phyloP scores from a whole-genome alignment of 2,888 invertebrate genomes.

The Drosophila mimetica region DNA sequence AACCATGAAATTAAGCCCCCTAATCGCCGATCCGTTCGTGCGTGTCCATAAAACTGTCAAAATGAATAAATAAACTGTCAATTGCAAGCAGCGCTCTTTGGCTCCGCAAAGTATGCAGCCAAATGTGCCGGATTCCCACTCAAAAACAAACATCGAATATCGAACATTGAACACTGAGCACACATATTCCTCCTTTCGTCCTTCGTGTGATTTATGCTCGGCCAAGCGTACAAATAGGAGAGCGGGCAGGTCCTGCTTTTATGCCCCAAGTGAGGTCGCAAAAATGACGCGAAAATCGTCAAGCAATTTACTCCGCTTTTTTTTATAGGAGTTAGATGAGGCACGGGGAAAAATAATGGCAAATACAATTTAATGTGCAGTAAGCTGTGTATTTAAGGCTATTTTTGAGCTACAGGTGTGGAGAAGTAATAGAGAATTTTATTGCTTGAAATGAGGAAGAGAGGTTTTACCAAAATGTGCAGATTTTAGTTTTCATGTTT shows the following conservation, averaged over 20 bases:
- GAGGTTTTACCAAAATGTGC: too few relatives aligned
- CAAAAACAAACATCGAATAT: constrained; percentile 15
- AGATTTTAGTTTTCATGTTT: too few relatives aligned
- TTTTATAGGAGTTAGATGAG: neutral
- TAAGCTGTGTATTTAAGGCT: neutral
- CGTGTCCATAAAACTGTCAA: constrained; percentile 57
- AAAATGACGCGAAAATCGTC: constrained; percentile 49
- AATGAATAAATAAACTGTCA: constrained; percentile 54
- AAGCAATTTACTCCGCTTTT: constrained; percentile 40
- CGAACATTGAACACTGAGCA: constrained; percentile 19
- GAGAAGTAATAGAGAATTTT: too few relatives aligned
- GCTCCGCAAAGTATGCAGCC: constrained; percentile 29
- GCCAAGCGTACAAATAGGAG: constrained; percentile 30
- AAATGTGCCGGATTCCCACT: constrained; percentile 31
- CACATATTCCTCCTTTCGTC: constrained; percentile 48
- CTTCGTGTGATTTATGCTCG: constrained; percentile 63
- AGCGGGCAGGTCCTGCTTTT: constrained; percentile 2
- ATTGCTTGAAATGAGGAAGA: too few relatives aligned
- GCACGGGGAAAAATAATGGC: constrained; percentile 7
- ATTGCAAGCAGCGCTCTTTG: constrained; percentile 11
- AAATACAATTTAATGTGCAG: neutral
- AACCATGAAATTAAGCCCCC: constrained; percentile 59
- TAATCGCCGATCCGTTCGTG: constrained; percentile 50
- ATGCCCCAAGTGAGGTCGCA: constrained; percentile 8
- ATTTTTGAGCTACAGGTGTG: too few relatives aligned